phyloP scores from a whole-genome alignment of 2,113 vertebrate genomes.

The human region DNA sequence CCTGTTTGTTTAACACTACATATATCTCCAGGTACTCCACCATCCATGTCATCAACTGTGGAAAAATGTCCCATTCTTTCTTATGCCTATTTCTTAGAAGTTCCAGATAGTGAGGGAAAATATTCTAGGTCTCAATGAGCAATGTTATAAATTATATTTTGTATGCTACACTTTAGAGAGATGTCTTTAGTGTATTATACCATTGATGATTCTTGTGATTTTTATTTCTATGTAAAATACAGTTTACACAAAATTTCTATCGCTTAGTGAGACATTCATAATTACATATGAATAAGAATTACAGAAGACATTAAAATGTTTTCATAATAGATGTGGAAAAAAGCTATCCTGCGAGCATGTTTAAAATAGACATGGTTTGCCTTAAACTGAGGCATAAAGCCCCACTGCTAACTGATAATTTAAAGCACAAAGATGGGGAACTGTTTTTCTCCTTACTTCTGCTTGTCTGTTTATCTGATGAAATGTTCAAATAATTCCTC shows the following conservation, averaged over 20 bases:
- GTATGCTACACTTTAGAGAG: constrained; percentile 59
- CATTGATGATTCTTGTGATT: constrained; percentile 67
- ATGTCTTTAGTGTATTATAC: constrained; percentile 67
- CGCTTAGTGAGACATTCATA: constrained; percentile 30
- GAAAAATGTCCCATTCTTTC: background rate
- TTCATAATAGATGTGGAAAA: background rate
- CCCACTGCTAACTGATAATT: background rate
- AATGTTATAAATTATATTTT: background rate
- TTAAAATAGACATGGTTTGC: background rate
- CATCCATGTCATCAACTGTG: background rate
- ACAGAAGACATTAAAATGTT: constrained; percentile 57
- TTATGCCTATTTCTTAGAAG: constrained; percentile 7
- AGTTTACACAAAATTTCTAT: constrained; percentile 43
- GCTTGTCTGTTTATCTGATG: background rate
- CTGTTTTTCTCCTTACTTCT: background rate
- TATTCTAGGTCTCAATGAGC: background rate
- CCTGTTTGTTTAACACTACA: background rate
- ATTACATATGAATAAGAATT: background rate
- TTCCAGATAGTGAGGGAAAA: background rate
- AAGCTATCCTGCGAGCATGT: background rate
- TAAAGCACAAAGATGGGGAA: background rate
- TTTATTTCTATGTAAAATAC: constrained; percentile 26
- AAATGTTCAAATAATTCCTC: constrained; percentile 45
- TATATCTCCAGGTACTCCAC: background rate
- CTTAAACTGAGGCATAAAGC: background rate